These are phyloP conservation scores for Ganaspis sp. DNA, from an alignment of 1,140 invertebrate species.

Conservation along the genomic window DNA sequence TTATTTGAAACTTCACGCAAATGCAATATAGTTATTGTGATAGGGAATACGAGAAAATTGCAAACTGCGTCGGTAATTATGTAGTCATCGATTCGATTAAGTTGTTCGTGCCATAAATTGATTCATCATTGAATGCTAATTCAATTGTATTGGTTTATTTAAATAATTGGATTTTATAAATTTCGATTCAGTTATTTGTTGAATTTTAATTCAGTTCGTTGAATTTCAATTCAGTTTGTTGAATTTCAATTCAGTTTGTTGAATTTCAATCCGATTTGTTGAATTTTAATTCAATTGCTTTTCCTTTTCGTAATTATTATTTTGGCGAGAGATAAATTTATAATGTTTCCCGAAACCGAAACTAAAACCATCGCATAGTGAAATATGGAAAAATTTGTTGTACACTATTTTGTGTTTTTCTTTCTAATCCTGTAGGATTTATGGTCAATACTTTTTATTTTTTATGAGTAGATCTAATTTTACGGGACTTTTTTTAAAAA, in stretches of 20 bases:
- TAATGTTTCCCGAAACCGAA: neutral
- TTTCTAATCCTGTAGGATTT: neutral
- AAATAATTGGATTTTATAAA: too few relatives aligned
- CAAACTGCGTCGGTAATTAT: constrained; percentile 15
- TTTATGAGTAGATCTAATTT: neutral
- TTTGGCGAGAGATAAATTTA: neutral
- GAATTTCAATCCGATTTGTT: too few relatives aligned
- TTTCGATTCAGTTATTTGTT: too few relatives aligned
- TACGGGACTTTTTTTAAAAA: neutral
- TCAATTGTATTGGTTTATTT: too few relatives aligned
- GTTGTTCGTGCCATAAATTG: constrained; percentile 26
- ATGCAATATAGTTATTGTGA: constrained; percentile 48
- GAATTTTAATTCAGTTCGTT: too few relatives aligned
- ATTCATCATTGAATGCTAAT: too few relatives aligned
- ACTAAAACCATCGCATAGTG: neutral
- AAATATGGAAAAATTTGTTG: neutral
- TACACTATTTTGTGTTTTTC: neutral
- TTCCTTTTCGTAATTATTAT: neutral
- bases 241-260: too few relatives aligned
- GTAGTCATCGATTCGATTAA: constrained; percentile 9
- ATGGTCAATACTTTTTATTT: neutral
- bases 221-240: too few relatives aligned
- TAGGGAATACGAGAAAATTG: constrained; percentile 36
- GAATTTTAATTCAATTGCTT: neutral
- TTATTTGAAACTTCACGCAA: constrained; percentile 38